Evolutionary conservation across 2,113 vertebrate genomes (phyloP).

Genomic region (Lota lota): DNA sequence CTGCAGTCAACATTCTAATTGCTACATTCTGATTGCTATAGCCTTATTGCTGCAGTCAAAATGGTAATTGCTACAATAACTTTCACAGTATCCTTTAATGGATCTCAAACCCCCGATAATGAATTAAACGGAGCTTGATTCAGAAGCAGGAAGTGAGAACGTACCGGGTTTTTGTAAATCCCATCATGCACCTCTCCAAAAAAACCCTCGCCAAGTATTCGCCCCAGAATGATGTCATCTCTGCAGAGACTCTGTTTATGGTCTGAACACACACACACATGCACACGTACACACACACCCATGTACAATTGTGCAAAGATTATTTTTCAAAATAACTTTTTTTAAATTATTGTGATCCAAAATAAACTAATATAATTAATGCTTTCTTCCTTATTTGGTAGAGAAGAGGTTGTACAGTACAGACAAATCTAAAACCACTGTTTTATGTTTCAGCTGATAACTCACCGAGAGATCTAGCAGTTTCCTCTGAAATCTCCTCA

Average conservation of each 20-base stretch:
- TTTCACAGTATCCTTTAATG: neutral
- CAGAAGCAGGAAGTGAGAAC: conserved; percentile 35
- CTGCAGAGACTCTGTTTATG: conserved; percentile 71
- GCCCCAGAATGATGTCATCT: conserved; percentile 77
- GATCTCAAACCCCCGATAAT: neutral
- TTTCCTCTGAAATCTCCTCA: conserved; percentile 80
- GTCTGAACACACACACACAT: conserved; percentile 51
- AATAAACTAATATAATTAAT: no score
- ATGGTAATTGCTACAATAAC: no score
- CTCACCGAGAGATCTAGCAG: conserved; percentile 37
- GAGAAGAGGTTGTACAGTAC: no score
- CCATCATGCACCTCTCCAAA: conserved; percentile 93
- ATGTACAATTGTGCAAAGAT: neutral
- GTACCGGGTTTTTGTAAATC: conserved; percentile 82
- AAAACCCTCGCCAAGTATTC: conserved; percentile 90
- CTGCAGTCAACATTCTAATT: no score
- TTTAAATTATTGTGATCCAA: no score
- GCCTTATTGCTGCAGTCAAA: no score
- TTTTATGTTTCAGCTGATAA: neutral
- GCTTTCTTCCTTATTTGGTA: no score
- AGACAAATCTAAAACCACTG: neutral
- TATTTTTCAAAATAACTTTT: no score
- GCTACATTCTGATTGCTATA: no score
- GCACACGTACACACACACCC: neutral
- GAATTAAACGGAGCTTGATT: neutral